Conservation (phyloP, 2,797 vertebrate genomes). For the Sebastes dallii region DNA sequence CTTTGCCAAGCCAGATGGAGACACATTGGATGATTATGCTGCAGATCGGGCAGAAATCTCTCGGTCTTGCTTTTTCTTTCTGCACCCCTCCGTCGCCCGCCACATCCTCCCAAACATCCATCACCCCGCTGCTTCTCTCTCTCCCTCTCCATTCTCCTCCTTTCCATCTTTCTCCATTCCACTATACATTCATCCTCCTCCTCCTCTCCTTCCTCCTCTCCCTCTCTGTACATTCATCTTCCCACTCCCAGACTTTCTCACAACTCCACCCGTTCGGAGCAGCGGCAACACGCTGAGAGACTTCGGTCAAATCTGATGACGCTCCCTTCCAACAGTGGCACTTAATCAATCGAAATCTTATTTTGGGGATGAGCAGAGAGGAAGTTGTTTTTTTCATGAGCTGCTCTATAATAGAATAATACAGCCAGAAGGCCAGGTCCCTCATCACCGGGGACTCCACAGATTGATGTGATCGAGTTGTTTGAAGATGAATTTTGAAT, state of each 20-base stretch:
- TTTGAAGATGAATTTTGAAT: constrained; percentile 67
- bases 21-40: constrained; percentile 66
- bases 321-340: constrained; percentile 73
- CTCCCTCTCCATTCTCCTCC: constrained; percentile 18
- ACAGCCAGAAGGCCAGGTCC: constrained; percentile 67
- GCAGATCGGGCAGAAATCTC: constrained; percentile 52
- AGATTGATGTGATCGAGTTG: constrained; percentile 72
- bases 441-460: constrained; percentile 65
- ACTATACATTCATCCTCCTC: constrained; percentile 25
- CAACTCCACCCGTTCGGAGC: constrained; percentile 54
- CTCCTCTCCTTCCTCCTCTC: not conserved
- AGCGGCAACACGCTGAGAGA: constrained; percentile 65
- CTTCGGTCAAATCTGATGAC: constrained; percentile 75
- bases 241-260: constrained; percentile 31
- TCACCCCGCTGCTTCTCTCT: constrained; percentile 40
- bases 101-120: constrained; percentile 32
- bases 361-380: constrained; percentile 78
- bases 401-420: constrained; percentile 73
- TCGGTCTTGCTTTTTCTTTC: constrained; percentile 34
- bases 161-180: constrained; percentile 23
- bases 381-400: constrained; percentile 79
- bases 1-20: constrained; percentile 69
- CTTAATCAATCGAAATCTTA: constrained; percentile 85
- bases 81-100: not conserved
- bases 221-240: constrained; percentile 36